Percentiles rank a stretch among this genome's conserved stretches.
These are phyloP conservation scores for Polyploca ridens DNA, from an alignment of 2,888 invertebrate species.

Conservation along the genomic window DNA sequence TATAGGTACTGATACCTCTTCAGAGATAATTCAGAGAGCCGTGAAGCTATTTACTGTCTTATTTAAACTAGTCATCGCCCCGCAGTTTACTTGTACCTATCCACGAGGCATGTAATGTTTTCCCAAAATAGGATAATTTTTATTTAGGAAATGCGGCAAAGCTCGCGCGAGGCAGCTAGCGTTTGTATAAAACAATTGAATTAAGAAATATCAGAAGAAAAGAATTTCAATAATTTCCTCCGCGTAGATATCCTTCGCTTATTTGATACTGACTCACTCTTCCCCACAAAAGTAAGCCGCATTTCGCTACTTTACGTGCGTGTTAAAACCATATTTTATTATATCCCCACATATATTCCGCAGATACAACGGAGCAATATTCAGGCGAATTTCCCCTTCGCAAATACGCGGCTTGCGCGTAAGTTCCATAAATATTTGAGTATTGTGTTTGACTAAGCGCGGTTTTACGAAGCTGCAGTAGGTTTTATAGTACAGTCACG, in stretches of 20 bases:
- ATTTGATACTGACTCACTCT: slow-evolving; percentile 2
- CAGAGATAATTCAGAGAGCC: too few species aligned
- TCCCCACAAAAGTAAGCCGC: slow-evolving; percentile 2
- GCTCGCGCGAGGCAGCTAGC: too few species aligned
- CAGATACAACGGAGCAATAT: neutral
- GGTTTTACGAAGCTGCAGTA: slow-evolving; percentile 33
- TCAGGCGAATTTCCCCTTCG: slow-evolving; percentile 27
- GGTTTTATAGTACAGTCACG: slow-evolving; percentile 24
- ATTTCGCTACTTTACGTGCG: slow-evolving; percentile 16
- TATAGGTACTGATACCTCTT: too few species aligned
- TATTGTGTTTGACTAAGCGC: slow-evolving; percentile 48
- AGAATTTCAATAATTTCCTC: neutral
- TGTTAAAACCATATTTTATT: slow-evolving; percentile 25
- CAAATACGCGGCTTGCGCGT: slow-evolving; percentile 52
- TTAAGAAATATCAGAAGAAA: too few species aligned
- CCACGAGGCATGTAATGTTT: too few species aligned
- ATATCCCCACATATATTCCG: slow-evolving; percentile 24
- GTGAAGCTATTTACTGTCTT: too few species aligned
- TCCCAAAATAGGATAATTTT: too few species aligned
- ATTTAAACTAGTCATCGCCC: too few species aligned
- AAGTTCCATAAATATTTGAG: slow-evolving; percentile 68
- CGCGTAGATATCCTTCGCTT: neutral
- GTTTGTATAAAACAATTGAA: too few species aligned
- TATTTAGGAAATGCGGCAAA: too few species aligned
- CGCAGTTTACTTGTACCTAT: too few species aligned